Conservation (phyloP, 2,113 vertebrate species). For the Crotalus horridus region DNA sequence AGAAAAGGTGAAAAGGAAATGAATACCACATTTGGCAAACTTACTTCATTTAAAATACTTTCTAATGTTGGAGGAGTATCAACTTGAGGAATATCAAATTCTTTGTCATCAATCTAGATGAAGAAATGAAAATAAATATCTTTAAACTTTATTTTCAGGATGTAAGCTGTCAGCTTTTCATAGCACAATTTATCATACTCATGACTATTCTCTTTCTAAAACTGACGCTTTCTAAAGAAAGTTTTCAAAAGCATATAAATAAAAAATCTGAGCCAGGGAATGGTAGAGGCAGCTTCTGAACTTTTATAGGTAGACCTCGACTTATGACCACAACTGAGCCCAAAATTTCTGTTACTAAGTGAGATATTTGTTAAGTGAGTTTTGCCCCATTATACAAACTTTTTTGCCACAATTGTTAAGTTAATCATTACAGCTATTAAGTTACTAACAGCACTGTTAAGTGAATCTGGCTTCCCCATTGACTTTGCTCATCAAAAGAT, state of each 20-base stretch:
- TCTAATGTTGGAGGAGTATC: conserved; percentile 97
- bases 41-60: conserved; percentile 96
- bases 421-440: not conserved
- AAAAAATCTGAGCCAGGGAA: not conserved
- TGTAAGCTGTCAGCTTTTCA: not conserved
- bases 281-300: not conserved
- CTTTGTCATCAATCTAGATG: conserved; percentile 94
- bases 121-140: conserved; percentile 27
- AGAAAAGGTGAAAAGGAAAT: not conserved
- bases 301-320: not conserved
- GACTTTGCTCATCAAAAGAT: not conserved
- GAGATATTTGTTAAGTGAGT: not conserved
- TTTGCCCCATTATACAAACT: not conserved
- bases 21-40: conserved; percentile 68
- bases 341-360: not conserved
- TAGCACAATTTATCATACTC: not conserved
- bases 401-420: not conserved
- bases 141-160: conserved; percentile 7
- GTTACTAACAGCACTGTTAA: not conserved
- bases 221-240: not conserved
- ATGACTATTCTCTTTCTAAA: not conserved
- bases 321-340: not conserved
- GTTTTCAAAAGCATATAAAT: not conserved
- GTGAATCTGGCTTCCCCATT: not conserved
- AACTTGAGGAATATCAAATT: conserved; percentile 98